Evolutionary conservation across 2,113 vertebrate species (phyloP).

Genomic region (Stigmatopora argus): DNA sequence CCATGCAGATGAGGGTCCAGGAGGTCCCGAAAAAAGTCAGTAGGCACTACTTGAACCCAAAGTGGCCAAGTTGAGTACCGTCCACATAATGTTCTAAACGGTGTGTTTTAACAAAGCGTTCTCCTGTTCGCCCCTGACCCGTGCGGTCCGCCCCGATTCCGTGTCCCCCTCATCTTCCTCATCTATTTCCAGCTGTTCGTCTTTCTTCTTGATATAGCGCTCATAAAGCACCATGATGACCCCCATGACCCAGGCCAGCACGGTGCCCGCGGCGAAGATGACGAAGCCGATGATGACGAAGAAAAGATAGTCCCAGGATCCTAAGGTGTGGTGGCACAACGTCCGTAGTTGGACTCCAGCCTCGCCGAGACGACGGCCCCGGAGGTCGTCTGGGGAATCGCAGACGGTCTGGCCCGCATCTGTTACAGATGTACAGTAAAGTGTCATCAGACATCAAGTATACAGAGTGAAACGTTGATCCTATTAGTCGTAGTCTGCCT

Average conservation of each 20-base stretch:
- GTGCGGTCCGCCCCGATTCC: slow-evolving; percentile 11
- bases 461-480: background rate
- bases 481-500: background rate
- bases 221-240: slow-evolving; percentile 77
- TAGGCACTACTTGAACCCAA: slow-evolving; percentile 57
- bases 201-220: slow-evolving; percentile 63
- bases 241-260: slow-evolving; percentile 80
- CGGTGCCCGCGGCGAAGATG: slow-evolving; percentile 81
- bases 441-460: background rate
- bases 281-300: slow-evolving; percentile 81
- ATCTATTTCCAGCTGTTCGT: slow-evolving; percentile 58
- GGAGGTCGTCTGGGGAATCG: slow-evolving; percentile 57
- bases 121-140: slow-evolving; percentile 37
- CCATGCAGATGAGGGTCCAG: slow-evolving; percentile 9
- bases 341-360: slow-evolving; percentile 75
- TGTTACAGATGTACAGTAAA: slow-evolving; percentile 29
- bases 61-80: slow-evolving; percentile 1
- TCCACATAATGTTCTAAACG: slow-evolving; percentile 31
- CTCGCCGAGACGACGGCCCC: slow-evolving; percentile 62
- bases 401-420: slow-evolving; percentile 72
- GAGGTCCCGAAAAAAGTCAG: slow-evolving; percentile 32
- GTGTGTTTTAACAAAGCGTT: slow-evolving; percentile 54
- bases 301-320: slow-evolving; percentile 81
- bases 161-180: slow-evolving; percentile 51
- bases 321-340: slow-evolving; percentile 78